Conservation (phyloP, 1,140 invertebrate genomes). For the Temnothorax curvispinosus region DNA sequence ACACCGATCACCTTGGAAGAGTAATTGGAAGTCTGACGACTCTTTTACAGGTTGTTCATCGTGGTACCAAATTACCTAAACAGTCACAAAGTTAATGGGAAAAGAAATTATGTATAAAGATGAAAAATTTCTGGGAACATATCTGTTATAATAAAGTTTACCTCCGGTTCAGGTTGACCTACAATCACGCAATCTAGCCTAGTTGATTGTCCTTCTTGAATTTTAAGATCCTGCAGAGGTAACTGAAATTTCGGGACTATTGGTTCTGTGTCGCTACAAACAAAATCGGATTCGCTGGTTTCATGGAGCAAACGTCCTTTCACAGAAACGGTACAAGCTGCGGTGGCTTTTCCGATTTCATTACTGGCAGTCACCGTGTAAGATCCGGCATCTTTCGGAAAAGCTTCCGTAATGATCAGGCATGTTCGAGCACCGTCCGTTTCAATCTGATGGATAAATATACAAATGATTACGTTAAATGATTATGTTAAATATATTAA, state of each 20-base stretch:
- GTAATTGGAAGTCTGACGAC: slow-evolving; percentile 92
- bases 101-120: not conserved
- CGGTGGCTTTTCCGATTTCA: slow-evolving; percentile 88
- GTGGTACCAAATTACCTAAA: slow-evolving; percentile 94
- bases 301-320: slow-evolving; percentile 90
- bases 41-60: slow-evolving; percentile 94
- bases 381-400: slow-evolving; percentile 89
- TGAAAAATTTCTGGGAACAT: slow-evolving; percentile 2
- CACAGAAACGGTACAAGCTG: slow-evolving; percentile 89
- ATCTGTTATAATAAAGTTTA: slow-evolving; percentile 72
- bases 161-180: slow-evolving; percentile 94
- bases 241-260: slow-evolving; percentile 91
- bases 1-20: slow-evolving; percentile 93
- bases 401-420: slow-evolving; percentile 89
- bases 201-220: slow-evolving; percentile 90
- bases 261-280: slow-evolving; percentile 89
- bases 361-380: slow-evolving; percentile 89
- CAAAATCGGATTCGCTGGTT: slow-evolving; percentile 90
- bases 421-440: slow-evolving; percentile 88
- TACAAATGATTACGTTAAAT: not conserved
- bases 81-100: slow-evolving; percentile 28
- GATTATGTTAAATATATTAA: not conserved
- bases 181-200: slow-evolving; percentile 93
- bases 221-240: slow-evolving; percentile 89
- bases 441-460: slow-evolving; percentile 86